Percentiles rank a stretch among this genome's conserved stretches.
Conservation (phyloP, 2,113 vertebrate species). For the Coracopsis vasa region DNA sequence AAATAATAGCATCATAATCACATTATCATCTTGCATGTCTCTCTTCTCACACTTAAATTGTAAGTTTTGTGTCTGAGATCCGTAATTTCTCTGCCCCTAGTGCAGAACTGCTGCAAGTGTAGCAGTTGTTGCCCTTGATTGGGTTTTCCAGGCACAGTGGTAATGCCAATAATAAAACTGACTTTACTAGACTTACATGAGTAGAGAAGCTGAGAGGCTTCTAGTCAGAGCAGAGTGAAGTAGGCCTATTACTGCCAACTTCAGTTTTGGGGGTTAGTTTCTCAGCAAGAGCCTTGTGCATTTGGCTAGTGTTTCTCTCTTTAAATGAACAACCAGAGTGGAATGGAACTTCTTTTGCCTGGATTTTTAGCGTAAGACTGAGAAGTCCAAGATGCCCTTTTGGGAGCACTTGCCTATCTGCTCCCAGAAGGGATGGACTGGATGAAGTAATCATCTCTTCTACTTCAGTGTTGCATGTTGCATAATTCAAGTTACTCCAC, state of each 20-base stretch:
- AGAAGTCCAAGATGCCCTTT: background rate
- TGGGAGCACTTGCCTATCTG: background rate
- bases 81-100: background rate
- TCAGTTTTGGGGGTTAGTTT: background rate
- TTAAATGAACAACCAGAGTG: background rate
- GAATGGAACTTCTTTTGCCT: background rate
- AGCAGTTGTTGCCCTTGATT: background rate
- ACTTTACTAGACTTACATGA: background rate
- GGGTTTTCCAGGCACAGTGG: background rate
- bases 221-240: background rate
- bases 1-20: background rate
- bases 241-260: background rate
- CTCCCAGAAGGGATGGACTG: background rate
- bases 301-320: background rate
- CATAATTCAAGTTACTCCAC: slow-evolving; percentile 25
- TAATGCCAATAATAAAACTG: background rate
- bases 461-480: background rate
- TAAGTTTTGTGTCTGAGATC: background rate
- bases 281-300: background rate
- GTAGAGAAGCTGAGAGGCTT: background rate
- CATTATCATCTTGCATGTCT: background rate
- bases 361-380: background rate
- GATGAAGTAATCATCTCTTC: slow-evolving; percentile 8
- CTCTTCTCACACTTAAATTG: background rate
- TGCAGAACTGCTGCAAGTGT: background rate